A percentile compares a stretch with the other conserved stretches of the same genome.
These are phyloP conservation scores for Aepyceros melampus DNA, from an alignment of 2,113 vertebrate genomes.

Conservation along the genomic window DNA sequence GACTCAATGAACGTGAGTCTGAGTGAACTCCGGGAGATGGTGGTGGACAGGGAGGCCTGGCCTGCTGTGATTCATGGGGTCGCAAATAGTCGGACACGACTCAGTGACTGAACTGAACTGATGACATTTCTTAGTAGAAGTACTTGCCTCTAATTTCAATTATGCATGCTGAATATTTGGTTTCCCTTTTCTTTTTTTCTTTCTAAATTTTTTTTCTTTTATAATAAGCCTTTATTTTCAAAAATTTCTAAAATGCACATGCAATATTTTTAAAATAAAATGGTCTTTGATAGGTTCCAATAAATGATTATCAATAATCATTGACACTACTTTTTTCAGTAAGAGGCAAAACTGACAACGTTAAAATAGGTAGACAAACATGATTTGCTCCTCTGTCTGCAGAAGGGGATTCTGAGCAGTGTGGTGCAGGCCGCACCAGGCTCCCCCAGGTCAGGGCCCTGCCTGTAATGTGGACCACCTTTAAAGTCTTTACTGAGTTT, in stretches of 20 bases:
- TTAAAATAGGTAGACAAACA: neutral
- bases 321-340: neutral
- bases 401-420: conserved; percentile 53
- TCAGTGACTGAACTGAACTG: no score
- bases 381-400: conserved; percentile 57
- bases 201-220: neutral
- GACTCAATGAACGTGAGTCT: no score
- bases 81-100: no score
- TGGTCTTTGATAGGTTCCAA: neutral
- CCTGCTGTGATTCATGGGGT: no score
- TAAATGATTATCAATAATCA: neutral
- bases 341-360: neutral
- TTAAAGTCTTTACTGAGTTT: neutral
- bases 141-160: neutral
- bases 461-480: neutral
- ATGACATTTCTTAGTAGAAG: neutral
- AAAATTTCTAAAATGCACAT: conserved; percentile 5
- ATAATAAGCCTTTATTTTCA: neutral
- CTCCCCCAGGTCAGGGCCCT: neutral
- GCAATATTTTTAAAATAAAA: neutral
- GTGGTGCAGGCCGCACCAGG: conserved; percentile 19
- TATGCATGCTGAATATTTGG: neutral
- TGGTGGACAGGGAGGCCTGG: no score
- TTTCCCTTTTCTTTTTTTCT: neutral
- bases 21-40: no score